These are phyloP conservation scores for Eupithecia subumbrata DNA, from an alignment of 2,888 invertebrate species.

Conservation along the genomic window DNA sequence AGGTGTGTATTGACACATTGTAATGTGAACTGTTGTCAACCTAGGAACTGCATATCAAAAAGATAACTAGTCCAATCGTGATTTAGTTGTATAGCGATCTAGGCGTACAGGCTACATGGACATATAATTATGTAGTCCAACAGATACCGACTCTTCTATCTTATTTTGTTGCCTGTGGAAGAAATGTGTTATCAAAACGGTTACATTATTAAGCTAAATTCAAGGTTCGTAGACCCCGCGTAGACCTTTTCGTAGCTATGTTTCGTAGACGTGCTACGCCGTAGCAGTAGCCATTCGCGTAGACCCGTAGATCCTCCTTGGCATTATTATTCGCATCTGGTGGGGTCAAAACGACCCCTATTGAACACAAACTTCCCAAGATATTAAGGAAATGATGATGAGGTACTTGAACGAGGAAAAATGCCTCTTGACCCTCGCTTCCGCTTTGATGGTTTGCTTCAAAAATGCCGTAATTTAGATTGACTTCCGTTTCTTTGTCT, in stretches of 20 bases:
- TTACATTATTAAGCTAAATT: not conserved
- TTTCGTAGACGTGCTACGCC: not conserved
- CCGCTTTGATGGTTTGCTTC: slow-evolving; percentile 2
- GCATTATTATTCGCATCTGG: slow-evolving; percentile 4
- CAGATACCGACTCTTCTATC: not conserved
- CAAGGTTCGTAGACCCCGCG: not conserved
- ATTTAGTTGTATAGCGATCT: too few species aligned
- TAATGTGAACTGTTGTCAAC: too few species aligned
- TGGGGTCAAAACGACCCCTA: slow-evolving; percentile 4
- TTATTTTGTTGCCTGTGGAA: not conserved
- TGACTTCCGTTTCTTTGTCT: slow-evolving; percentile 12
- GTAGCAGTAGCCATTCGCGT: not conserved
- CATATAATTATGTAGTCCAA: too few species aligned
- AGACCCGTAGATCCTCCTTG: not conserved
- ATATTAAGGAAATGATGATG: slow-evolving; percentile 7
- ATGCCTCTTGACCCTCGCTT: not conserved
- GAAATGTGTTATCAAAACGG: not conserved
- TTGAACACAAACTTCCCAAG: not conserved
- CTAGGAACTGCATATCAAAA: too few species aligned
- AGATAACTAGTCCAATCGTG: too few species aligned
- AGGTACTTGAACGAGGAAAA: not conserved
- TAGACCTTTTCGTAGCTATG: not conserved
- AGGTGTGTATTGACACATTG: too few species aligned
- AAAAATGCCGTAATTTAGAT: slow-evolving; percentile 8
- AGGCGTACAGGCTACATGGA: too few species aligned